Evolutionary conservation across 1,140 invertebrate genomes (phyloP).

Genomic region (Brachionus asplanchnoidis): DNA sequence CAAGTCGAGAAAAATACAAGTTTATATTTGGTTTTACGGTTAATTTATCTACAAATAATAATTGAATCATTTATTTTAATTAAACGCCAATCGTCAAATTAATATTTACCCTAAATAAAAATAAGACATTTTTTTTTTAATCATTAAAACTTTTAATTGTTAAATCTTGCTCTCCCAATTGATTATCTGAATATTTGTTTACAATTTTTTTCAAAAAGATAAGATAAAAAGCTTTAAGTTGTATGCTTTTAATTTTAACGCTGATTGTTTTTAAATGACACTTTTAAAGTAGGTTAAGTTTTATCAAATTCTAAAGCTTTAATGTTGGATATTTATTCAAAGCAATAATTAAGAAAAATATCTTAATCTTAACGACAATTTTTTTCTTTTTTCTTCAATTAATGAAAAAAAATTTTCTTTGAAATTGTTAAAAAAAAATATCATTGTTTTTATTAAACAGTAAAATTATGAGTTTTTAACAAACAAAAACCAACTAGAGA

Average conservation of each 20-base stretch:
- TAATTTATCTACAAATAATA: no score
- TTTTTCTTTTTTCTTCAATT: not conserved
- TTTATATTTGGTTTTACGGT: no score
- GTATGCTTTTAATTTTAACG: not conserved
- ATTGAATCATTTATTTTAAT: no score
- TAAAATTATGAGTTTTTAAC: not conserved
- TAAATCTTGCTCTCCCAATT: not conserved
- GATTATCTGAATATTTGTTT: not conserved
- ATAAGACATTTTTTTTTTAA: not conserved
- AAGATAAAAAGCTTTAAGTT: not conserved
- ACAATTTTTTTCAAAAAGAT: not conserved
- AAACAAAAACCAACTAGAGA: not conserved
- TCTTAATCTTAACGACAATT: not conserved
- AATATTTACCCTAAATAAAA: not conserved
- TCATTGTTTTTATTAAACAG: not conserved
- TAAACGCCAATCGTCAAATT: no score
- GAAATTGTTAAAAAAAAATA: not conserved
- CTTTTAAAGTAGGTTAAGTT: not conserved
- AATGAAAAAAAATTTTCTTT: not conserved
- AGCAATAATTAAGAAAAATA: not conserved
- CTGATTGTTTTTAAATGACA: constrained; percentile 2
- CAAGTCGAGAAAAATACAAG: no score
- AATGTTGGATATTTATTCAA: not conserved
- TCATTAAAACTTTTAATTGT: not conserved
- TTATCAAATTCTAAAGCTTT: not conserved